Percentiles rank a stretch among this genome's conserved stretches.
Evolutionary conservation across 2,113 vertebrate genomes (phyloP).

Genomic region (Centropus bengalensis): DNA sequence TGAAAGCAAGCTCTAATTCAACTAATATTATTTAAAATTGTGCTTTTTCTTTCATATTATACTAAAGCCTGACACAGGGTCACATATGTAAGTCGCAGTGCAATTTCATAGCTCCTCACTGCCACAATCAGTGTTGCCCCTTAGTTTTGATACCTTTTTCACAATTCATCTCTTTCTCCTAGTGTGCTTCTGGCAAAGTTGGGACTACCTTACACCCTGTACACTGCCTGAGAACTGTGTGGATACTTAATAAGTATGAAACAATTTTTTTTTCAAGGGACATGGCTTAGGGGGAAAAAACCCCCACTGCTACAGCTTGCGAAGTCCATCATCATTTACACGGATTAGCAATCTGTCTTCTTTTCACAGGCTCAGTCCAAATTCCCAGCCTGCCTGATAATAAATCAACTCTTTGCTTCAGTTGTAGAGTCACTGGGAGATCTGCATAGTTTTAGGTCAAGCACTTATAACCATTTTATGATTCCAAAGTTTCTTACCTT

Average conservation of each 20-base stretch:
- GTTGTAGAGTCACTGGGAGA: background rate
- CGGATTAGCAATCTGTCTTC: background rate
- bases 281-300: background rate
- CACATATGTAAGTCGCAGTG: background rate
- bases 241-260: background rate
- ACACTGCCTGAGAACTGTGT: background rate
- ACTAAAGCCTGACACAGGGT: conserved; percentile 3
- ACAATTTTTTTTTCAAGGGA: background rate
- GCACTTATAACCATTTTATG: conserved; percentile 56
- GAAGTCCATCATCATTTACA: conserved; percentile 2
- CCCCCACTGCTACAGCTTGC: background rate
- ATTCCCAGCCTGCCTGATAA: conserved; percentile 18
- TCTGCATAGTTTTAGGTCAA: conserved; percentile 62
- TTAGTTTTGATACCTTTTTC: background rate
- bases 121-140: background rate
- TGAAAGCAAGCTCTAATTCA: conserved; percentile 30
- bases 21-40: background rate
- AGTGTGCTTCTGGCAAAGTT: background rate
- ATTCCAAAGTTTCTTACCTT: conserved; percentile 61
- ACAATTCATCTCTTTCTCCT: background rate
- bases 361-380: background rate
- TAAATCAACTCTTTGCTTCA: conserved; percentile 59
- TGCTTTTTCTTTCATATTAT: conserved; percentile 4
- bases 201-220: background rate
- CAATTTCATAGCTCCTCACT: background rate